Evolutionary conservation across 2,113 vertebrate genomes (phyloP).

Genomic region (Campylomormyrus tamandua): DNA sequence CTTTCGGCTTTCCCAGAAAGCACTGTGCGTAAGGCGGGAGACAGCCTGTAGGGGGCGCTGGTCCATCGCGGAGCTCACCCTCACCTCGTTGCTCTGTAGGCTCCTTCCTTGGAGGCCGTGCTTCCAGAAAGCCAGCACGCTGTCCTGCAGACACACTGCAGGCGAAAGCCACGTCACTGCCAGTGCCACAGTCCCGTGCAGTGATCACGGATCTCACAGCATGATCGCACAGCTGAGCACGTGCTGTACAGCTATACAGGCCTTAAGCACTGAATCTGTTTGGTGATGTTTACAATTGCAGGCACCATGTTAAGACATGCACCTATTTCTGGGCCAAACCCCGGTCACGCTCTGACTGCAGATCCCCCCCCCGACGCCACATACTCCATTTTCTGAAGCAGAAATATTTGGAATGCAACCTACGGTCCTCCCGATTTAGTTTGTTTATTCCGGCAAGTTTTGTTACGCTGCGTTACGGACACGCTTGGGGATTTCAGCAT

Average conservation of each 20-base stretch:
- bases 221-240: background rate
- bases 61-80: background rate
- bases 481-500: background rate
- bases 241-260: background rate
- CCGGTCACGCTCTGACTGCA: background rate
- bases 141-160: constrained; percentile 64
- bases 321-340: background rate
- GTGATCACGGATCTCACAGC: background rate
- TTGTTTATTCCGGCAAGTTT: background rate
- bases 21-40: background rate
- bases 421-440: background rate
- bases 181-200: background rate
- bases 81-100: constrained; percentile 61
- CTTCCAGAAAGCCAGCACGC: constrained; percentile 67
- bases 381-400: background rate
- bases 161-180: background rate
- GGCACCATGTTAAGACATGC: background rate
- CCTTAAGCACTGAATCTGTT: background rate
- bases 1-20: background rate
- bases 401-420: background rate
- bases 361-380: background rate
- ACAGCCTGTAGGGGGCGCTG: background rate
- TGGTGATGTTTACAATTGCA: background rate
- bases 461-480: background rate
- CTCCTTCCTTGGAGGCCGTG: constrained; percentile 65